Evolutionary conservation across 1,140 invertebrate genomes (phyloP).

Genomic region (Euborellia annulipes): DNA sequence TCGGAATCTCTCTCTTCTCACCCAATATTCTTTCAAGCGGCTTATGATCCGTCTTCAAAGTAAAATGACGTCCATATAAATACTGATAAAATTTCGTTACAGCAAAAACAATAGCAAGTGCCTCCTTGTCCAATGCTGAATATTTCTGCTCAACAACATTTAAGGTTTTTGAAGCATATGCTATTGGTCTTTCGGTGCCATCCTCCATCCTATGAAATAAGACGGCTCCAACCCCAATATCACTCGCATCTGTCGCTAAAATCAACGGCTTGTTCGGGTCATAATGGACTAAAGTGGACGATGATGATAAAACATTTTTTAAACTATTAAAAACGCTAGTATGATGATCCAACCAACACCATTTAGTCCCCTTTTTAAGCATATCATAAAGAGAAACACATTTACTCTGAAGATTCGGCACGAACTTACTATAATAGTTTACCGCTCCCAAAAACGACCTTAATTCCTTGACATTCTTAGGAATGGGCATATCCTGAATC

Average conservation of each 20-base stretch:
- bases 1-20: too few species aligned
- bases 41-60: constrained; percentile 30
- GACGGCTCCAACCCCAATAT: constrained; percentile 14
- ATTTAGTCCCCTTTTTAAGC: too few species aligned
- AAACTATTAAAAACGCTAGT: too few species aligned
- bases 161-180: constrained; percentile 28
- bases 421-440: too few species aligned
- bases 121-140: constrained; percentile 30
- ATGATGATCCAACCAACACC: too few species aligned
- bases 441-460: too few species aligned
- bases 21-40: too few species aligned
- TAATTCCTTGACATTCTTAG: too few species aligned
- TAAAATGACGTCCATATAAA: constrained; percentile 25
- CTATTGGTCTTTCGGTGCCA: constrained; percentile 25
- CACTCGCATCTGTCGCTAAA: constrained; percentile 16
- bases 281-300: constrained; percentile 24
- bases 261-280: constrained; percentile 22
- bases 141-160: constrained; percentile 29
- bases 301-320: too few species aligned
- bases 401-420: too few species aligned
- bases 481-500: too few species aligned
- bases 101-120: constrained; percentile 17
- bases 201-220: constrained; percentile 17
- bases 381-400: too few species aligned
- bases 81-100: constrained; percentile 20